Conservation (phyloP, 2,113 vertebrate genomes). For the Columba janthina region DNA sequence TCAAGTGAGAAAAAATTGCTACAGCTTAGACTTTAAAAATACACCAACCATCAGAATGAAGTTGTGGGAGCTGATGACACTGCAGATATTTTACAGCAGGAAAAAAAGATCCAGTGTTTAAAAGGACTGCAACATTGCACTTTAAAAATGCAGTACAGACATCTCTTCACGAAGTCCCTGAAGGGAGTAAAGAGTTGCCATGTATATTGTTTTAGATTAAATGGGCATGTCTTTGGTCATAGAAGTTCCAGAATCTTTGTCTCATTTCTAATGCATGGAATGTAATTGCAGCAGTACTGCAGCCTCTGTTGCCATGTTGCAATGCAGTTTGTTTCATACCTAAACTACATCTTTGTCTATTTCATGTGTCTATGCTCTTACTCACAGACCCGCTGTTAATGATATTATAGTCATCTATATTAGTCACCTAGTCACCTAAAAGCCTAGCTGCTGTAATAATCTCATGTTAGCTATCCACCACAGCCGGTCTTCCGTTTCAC, state of each 20-base stretch:
- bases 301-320: not conserved
- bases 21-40: not conserved
- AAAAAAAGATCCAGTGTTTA: not conserved
- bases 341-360: not conserved
- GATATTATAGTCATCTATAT: not conserved
- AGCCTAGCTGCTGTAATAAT: not conserved
- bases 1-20: not conserved
- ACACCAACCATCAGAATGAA: not conserved
- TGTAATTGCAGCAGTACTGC: not conserved
- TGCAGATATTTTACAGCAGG: not conserved
- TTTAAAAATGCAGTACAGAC: not conserved
- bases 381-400: not conserved
- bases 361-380: not conserved
- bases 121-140: not conserved
- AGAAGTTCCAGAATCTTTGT: not conserved
- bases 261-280: not conserved
- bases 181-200: not conserved
- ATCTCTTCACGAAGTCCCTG: not conserved
- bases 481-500: not conserved
- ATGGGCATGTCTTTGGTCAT: accelerated
- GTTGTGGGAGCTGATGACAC: not conserved
- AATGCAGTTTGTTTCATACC: not conserved
- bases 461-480: not conserved
- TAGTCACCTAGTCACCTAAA: not conserved
- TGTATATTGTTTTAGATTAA: not conserved